These are phyloP conservation scores for Agriopis aurantiaria DNA, from an alignment of 2,888 invertebrate genomes.

Conservation along the genomic window DNA sequence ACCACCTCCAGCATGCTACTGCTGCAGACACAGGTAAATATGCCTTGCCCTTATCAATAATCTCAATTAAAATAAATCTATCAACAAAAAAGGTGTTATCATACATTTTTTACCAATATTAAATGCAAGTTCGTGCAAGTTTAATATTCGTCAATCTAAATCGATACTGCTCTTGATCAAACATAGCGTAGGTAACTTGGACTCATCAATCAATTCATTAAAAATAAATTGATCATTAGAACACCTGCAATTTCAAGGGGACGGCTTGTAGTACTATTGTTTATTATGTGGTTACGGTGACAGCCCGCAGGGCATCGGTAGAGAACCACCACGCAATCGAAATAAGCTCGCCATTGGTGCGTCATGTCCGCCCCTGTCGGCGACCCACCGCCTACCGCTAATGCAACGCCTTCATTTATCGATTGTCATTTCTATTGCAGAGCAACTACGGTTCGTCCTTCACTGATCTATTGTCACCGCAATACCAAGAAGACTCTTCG, in stretches of 20 bases:
- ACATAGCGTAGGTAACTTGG: background rate
- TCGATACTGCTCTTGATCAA: too few relatives aligned
- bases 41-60: background rate
- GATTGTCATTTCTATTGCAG: slow-evolving; percentile 86
- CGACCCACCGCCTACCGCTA: slow-evolving; percentile 73
- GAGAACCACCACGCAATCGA: slow-evolving; percentile 48
- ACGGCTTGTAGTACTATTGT: slow-evolving; percentile 31
- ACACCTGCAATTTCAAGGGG: slow-evolving; percentile 63
- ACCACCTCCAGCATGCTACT: slow-evolving; percentile 96
- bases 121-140: too few relatives aligned
- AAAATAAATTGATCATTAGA: slow-evolving; percentile 52
- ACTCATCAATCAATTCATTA: slow-evolving; percentile 23
- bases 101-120: too few relatives aligned
- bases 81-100: too few relatives aligned
- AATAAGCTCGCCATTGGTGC: slow-evolving; percentile 72
- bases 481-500: slow-evolving; percentile 90
- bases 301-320: slow-evolving; percentile 41
- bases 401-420: slow-evolving; percentile 74
- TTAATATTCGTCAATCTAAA: too few relatives aligned
- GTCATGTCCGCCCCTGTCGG: slow-evolving; percentile 69
- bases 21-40: slow-evolving; percentile 95
- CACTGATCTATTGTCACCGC: slow-evolving; percentile 91
- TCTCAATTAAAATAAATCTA: background rate
- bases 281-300: slow-evolving; percentile 45
- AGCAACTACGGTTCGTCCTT: slow-evolving; percentile 93